Evolutionary conservation across 2,888 invertebrate species (phyloP).

Genomic region (Linnaemya vulpina): DNA sequence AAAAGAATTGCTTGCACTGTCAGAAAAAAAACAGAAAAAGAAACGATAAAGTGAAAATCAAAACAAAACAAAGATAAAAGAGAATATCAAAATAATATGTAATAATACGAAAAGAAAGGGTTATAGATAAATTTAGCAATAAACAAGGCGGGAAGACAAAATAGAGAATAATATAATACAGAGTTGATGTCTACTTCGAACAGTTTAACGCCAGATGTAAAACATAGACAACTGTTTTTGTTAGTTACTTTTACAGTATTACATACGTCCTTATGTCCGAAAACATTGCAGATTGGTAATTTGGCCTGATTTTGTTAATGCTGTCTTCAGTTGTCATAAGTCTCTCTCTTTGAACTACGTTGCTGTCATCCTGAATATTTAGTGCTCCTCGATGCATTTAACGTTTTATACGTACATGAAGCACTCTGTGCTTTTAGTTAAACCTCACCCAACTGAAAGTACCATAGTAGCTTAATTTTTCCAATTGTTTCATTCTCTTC

Average conservation of each 20-base stretch:
- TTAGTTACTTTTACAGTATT: too few relatives aligned
- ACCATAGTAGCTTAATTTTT: slow-evolving; percentile 24
- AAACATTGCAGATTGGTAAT: too few relatives aligned
- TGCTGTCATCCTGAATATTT: too few relatives aligned
- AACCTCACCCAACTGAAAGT: background rate
- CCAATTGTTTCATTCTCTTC: slow-evolving; percentile 31
- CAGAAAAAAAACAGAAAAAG: slow-evolving; percentile 30
- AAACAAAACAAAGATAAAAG: slow-evolving; percentile 53
- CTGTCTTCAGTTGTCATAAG: too few relatives aligned
- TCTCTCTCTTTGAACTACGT: too few relatives aligned
- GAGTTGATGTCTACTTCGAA: background rate
- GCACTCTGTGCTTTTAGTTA: slow-evolving; percentile 20
- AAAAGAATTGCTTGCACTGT: slow-evolving; percentile 50
- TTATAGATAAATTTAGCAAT: background rate
- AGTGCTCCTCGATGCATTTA: too few relatives aligned
- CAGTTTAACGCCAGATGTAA: background rate
- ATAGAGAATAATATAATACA: background rate
- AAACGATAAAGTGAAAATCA: slow-evolving; percentile 57
- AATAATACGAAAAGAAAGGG: background rate
- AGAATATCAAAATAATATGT: background rate
- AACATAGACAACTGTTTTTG: too few relatives aligned
- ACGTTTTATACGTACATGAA: background rate
- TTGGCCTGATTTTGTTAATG: too few relatives aligned
- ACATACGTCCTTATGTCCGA: too few relatives aligned
- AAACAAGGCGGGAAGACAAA: background rate